These are phyloP conservation scores for Eupithecia subumbrata DNA, from an alignment of 2,888 invertebrate genomes.

Conservation along the genomic window DNA sequence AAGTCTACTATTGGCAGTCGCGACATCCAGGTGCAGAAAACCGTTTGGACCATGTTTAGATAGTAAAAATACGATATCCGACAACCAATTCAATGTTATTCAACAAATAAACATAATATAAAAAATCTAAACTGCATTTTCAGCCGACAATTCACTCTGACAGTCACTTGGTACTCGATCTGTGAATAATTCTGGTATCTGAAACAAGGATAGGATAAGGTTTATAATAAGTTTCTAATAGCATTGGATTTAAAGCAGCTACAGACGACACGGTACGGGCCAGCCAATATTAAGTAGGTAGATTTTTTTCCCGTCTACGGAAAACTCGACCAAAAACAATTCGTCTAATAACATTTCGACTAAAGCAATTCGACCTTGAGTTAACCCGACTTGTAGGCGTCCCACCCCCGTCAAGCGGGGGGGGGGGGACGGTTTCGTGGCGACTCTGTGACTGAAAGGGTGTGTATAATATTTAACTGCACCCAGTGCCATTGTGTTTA, in stretches of 20 bases:
- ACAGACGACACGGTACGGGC: not conserved
- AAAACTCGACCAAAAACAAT: too few relatives aligned
- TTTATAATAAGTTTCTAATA: constrained; percentile 8
- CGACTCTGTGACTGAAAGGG: too few relatives aligned
- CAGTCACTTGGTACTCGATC: constrained; percentile 80
- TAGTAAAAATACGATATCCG: not conserved
- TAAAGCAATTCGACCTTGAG: too few relatives aligned
- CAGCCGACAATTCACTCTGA: constrained; percentile 74
- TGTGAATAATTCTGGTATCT: constrained; percentile 80
- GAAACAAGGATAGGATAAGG: constrained; percentile 30
- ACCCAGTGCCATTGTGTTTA: too few relatives aligned
- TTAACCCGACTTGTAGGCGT: too few relatives aligned
- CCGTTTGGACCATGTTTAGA: constrained; percentile 69
- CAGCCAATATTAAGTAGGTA: not conserved
- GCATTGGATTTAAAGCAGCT: not conserved
- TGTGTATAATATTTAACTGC: too few relatives aligned
- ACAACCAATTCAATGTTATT: constrained; percentile 40
- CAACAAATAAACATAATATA: constrained; percentile 45
- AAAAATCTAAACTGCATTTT: constrained; percentile 64
- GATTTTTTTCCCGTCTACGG: too few relatives aligned
- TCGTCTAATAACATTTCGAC: too few relatives aligned
- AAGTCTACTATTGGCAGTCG: constrained; percentile 73
- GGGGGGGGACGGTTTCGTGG: too few relatives aligned
- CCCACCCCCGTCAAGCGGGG: too few relatives aligned
- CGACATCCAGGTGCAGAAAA: constrained; percentile 73